phyloP scores from a whole-genome alignment of 1,140 invertebrate species.

The Zophobas morio region DNA sequence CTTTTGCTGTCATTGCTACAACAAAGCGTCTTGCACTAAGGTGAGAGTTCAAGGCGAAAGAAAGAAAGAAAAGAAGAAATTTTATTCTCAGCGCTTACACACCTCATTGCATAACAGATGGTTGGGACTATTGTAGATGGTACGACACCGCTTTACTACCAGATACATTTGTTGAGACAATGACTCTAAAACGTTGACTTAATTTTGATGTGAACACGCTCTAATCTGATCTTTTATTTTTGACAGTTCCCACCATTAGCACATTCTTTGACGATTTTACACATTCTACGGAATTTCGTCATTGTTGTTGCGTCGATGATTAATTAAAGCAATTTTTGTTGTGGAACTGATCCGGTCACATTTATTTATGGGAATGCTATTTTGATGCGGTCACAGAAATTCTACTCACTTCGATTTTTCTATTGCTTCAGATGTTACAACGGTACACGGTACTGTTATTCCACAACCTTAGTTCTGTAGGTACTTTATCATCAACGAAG shows the following conservation, averaged over 20 bases:
- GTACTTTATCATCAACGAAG: background rate
- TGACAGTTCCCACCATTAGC: background rate
- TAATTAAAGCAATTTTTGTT: constrained; percentile 30
- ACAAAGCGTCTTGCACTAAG: constrained; percentile 32
- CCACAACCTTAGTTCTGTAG: background rate
- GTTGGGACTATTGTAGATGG: constrained; percentile 11
- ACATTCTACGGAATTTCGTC: constrained; percentile 1
- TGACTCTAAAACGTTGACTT: background rate
- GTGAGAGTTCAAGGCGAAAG: constrained; percentile 46
- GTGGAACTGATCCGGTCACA: constrained; percentile 12
- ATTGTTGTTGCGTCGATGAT: constrained; percentile 15
- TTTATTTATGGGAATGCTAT: constrained; percentile 25
- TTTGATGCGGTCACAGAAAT: constrained; percentile 9
- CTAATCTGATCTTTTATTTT: background rate
- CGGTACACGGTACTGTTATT: background rate
- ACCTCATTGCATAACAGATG: constrained; percentile 45
- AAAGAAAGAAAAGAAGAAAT: constrained; percentile 49
- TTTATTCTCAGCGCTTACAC: constrained; percentile 45
- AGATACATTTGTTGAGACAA: constrained; percentile 38
- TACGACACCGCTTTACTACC: constrained; percentile 19
- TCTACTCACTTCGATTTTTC: constrained; percentile 8
- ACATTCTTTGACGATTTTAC: background rate
- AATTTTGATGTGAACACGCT: background rate
- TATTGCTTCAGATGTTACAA: background rate
- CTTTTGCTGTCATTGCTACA: constrained; percentile 34